Conservation (phyloP, 2,113 vertebrate genomes). For the Apteryx mantelli region DNA sequence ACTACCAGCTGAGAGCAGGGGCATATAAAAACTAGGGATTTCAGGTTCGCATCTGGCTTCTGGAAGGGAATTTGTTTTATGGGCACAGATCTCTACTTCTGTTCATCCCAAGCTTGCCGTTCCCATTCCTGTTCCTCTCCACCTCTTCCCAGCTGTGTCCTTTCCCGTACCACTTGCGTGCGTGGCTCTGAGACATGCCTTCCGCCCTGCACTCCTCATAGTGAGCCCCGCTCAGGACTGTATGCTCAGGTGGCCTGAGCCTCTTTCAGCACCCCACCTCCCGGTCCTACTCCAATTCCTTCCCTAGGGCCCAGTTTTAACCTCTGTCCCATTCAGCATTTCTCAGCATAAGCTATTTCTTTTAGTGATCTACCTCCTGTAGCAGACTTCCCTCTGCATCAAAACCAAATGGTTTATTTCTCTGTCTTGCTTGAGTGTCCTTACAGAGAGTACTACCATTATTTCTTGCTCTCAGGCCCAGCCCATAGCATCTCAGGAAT, state of each 20-base stretch:
- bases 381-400: not conserved
- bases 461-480: not conserved
- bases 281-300: not conserved
- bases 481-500: not conserved
- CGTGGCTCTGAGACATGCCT: not conserved
- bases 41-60: not conserved
- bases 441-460: not conserved
- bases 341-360: not conserved
- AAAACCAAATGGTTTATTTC: not conserved
- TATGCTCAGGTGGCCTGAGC: not conserved
- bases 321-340: not conserved
- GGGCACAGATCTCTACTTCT: not conserved
- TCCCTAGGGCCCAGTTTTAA: not conserved
- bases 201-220: not conserved
- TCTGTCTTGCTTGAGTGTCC: not conserved
- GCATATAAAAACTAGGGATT: not conserved
- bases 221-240: fast-evolving
- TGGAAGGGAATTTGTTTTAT: not conserved
- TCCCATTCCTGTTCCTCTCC: not conserved
- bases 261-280: not conserved
- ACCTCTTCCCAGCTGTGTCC: not conserved
- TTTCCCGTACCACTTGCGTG: not conserved
- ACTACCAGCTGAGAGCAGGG: not conserved
- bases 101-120: not conserved
- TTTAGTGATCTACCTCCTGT: not conserved